These are phyloP conservation scores for Malurus alboscapulatus DNA, from an alignment of 2,113 vertebrate genomes.

Conservation along the genomic window DNA sequence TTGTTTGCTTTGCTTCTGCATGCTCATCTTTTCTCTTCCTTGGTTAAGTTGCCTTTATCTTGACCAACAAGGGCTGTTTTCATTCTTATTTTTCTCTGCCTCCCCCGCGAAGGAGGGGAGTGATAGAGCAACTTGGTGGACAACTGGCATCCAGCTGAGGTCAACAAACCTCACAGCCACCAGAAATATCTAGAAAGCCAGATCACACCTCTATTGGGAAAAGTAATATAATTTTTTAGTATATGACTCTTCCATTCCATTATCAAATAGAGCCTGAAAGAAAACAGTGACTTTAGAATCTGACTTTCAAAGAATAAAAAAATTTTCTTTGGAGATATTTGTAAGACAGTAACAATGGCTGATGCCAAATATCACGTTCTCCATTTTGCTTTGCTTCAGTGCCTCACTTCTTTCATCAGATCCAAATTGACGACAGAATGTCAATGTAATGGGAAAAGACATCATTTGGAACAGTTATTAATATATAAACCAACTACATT, in stretches of 20 bases:
- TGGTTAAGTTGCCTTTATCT: not conserved
- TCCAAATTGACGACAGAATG: conserved; percentile 45
- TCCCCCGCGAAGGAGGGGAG: fast-evolving
- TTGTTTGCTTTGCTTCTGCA: not conserved
- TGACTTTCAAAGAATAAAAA: not conserved
- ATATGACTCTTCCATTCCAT: not conserved
- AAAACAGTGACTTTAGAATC: not conserved
- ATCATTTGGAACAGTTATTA: conserved; percentile 6
- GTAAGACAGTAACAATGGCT: conserved; percentile 59
- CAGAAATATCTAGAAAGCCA: not conserved
- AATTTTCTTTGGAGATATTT: conserved; percentile 50
- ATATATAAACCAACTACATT: not conserved
- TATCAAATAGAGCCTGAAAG: not conserved
- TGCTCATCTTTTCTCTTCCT: not conserved
- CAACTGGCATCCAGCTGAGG: not conserved
- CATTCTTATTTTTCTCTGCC: not conserved
- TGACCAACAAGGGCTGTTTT: not conserved
- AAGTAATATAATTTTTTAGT: not conserved
- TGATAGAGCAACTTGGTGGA: not conserved
- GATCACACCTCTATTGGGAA: not conserved
- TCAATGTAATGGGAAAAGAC: conserved; percentile 21
- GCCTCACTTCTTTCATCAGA: not conserved
- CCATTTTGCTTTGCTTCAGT: conserved; percentile 22
- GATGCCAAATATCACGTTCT: conserved; percentile 25
- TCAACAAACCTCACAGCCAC: not conserved